Base-by-base conservation (phyloP, 2,113 vertebrate species). In the Colinus virginianus region DNA sequence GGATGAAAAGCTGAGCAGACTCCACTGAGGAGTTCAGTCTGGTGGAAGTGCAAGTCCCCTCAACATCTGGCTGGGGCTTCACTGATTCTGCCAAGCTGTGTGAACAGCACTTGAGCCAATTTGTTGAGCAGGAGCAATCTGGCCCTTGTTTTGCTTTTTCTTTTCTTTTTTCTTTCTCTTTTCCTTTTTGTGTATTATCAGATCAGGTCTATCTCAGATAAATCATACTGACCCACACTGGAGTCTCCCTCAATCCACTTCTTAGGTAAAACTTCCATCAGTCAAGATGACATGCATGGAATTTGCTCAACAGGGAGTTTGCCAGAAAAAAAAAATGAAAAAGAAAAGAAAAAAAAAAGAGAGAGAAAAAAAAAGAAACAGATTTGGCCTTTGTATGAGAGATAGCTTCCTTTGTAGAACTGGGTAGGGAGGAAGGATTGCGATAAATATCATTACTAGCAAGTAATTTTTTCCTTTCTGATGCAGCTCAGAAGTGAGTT, bases 381-480 rank as follows among this genome's bases (percentile, higher is more conserved):
- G 58, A 13, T 42, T 87, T 70, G 25, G 45, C 49, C 53, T 93
- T 87, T 74, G 30, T 82, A 46, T 83, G 78, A 93, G 49, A 77
- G 68, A 92, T 32, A 87, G 48, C 63, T 96, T 94, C 92, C 90
- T 96, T 78, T 89, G 71, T 87, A 85, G 25, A 64, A 70, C 1
- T 77, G 84, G 63, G 67, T 89, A 94, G 90, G 51, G 67, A 88
- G 83, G 87, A 93, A 93, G n/a, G 84, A 70, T 74, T 77, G 84
- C 87, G 94, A 94, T 95, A 95, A 96, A 95, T 84, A 91, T 88
- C 89, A 91, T 94, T 95, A 91, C 84, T 68, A 91, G 68, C 71
- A 94, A 94, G 87, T 93, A 91, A 94, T 96, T 95, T 95, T 95
- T 87, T 68, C 88, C 77, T 90, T 93, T 95, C 95, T 94, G 86